These are phyloP conservation scores for Drosophila sucinea DNA, from an alignment of 1,140 invertebrate species.

Conservation along the genomic window DNA sequence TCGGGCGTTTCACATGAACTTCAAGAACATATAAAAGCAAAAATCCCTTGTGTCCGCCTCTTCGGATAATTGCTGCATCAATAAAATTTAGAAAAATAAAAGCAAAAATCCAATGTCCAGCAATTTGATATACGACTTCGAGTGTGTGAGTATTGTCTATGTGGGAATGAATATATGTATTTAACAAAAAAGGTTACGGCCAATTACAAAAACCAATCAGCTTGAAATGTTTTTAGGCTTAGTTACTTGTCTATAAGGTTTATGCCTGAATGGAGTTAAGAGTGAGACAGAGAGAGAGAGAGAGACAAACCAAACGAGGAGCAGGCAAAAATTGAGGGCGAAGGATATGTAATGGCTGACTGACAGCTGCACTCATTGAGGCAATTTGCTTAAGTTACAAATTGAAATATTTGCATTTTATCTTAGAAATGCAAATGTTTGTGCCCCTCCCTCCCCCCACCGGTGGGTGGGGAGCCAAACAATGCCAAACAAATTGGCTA, in stretches of 20 bases:
- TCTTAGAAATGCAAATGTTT: slow-evolving; percentile 78
- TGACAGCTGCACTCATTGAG: slow-evolving; percentile 81
- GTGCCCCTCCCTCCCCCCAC: slow-evolving; percentile 8
- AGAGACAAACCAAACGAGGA: not conserved
- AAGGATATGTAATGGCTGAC: slow-evolving; percentile 43
- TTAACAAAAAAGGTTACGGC: slow-evolving; percentile 36
- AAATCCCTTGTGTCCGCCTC: not conserved
- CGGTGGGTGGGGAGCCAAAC: slow-evolving; percentile 60
- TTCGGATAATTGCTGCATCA: slow-evolving; percentile 48
- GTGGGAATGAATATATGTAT: slow-evolving; percentile 24
- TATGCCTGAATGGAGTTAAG: slow-evolving; percentile 14
- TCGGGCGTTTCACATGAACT: not conserved
- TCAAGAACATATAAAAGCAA: not conserved
- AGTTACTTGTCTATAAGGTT: slow-evolving; percentile 30
- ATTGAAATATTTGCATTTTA: slow-evolving; percentile 83
- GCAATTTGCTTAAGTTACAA: slow-evolving; percentile 82
- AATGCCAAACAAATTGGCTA: slow-evolving; percentile 81
- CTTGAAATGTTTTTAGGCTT: slow-evolving; percentile 56
- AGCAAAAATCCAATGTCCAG: slow-evolving; percentile 3
- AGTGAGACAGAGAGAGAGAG: not conserved
- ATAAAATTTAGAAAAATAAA: slow-evolving; percentile 43
- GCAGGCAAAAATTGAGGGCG: not conserved
- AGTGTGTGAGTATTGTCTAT: slow-evolving; percentile 16
- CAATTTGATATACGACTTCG: not conserved
- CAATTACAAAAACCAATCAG: slow-evolving; percentile 72